Conservation (phyloP, 2,113 vertebrate species). For the Hemichromis elongatus region DNA sequence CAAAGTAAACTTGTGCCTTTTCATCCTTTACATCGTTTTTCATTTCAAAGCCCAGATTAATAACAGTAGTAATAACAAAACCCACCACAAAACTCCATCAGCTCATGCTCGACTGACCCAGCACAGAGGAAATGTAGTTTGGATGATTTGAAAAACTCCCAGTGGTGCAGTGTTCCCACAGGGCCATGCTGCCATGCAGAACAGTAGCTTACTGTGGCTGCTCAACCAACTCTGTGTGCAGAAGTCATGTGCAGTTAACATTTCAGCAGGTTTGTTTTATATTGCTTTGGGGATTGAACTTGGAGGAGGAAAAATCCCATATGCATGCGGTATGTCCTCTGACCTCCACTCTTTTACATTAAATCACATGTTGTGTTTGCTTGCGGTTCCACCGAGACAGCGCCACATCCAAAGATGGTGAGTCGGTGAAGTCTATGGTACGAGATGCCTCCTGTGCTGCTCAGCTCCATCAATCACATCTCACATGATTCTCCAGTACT, state of each 20-base stretch:
- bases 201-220: slow-evolving; percentile 36
- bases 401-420: neutral
- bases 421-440: neutral
- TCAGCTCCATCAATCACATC: neutral
- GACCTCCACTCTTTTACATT: slow-evolving; percentile 12
- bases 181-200: neutral
- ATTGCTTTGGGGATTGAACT: slow-evolving; percentile 1
- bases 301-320: neutral
- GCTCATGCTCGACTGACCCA: slow-evolving; percentile 37
- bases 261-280: slow-evolving; percentile 62
- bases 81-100: slow-evolving; percentile 25
- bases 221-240: neutral
- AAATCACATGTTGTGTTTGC: slow-evolving; percentile 38
- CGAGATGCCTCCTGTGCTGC: neutral
- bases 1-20: slow-evolving; percentile 31
- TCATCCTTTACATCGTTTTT: slow-evolving; percentile 13
- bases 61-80: slow-evolving; percentile 38
- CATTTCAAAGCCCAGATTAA: slow-evolving; percentile 53
- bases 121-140: slow-evolving; percentile 48
- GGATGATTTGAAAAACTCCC: slow-evolving; percentile 11
- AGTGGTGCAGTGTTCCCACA: neutral
- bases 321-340: neutral
- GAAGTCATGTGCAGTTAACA: slow-evolving; percentile 40
- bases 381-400: slow-evolving; percentile 31
- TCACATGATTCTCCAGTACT: neutral